phyloP scores from a whole-genome alignment of 2,797 vertebrate species.

The Dendrocincla fuliginosa region DNA sequence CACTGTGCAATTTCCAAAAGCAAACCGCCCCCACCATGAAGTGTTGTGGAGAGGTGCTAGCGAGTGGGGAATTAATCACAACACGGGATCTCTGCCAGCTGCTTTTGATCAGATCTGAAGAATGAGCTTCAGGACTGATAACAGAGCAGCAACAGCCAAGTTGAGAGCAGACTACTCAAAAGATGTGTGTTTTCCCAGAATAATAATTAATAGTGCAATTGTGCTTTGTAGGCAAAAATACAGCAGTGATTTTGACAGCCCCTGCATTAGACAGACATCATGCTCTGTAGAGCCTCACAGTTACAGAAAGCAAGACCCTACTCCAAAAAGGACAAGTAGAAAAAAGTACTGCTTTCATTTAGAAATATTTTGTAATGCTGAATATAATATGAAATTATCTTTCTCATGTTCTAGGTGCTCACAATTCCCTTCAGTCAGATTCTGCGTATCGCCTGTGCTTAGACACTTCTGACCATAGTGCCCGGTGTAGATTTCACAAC shows the following conservation, averaged over 20 bases:
- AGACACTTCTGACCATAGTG: neutral
- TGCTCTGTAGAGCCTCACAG: neutral
- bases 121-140: neutral
- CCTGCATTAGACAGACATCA: neutral
- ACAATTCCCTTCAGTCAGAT: neutral
- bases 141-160: constrained; percentile 32
- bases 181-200: constrained; percentile 43
- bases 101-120: constrained; percentile 15
- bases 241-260: neutral
- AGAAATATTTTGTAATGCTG: neutral
- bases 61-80: constrained; percentile 33
- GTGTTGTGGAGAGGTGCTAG: neutral
- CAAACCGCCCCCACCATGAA: constrained; percentile 17
- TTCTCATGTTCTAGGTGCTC: neutral
- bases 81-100: neutral
- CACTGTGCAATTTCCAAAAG: neutral
- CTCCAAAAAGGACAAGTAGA: neutral
- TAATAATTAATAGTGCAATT: constrained; percentile 55
- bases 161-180: neutral
- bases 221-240: constrained; percentile 29
- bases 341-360: neutral
- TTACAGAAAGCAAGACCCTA: neutral
- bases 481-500: neutral
- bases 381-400: neutral
- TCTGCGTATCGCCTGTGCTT: neutral